Conservation (phyloP, 2,113 vertebrate genomes). For the Syngnathus floridae region DNA sequence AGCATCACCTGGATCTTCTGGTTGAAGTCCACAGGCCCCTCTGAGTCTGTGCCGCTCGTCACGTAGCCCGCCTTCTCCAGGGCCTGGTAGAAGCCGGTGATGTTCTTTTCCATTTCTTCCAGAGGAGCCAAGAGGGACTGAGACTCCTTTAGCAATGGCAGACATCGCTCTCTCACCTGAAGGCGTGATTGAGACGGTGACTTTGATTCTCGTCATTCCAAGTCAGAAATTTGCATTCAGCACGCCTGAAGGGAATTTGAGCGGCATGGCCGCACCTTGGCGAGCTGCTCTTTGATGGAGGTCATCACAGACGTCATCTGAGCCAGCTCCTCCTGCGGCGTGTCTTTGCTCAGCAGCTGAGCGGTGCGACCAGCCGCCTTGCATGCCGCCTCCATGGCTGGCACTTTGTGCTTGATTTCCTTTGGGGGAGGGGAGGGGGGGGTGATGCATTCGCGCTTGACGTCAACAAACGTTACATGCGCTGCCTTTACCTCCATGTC, state of each 20-base stretch:
- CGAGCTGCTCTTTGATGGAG: conserved; percentile 82
- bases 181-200: not conserved
- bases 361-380: conserved; percentile 81
- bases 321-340: conserved; percentile 78
- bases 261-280: conserved; percentile 70
- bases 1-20: conserved; percentile 85
- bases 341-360: conserved; percentile 87
- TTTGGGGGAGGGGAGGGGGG: conserved; percentile 39
- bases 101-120: conserved; percentile 90
- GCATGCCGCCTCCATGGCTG: conserved; percentile 85
- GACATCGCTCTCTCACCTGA: conserved; percentile 80
- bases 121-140: conserved; percentile 78
- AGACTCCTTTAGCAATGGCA: conserved; percentile 80
- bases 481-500: conserved; percentile 79
- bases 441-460: not conserved
- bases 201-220: too few species aligned
- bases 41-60: conserved; percentile 73
- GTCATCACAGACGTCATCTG: conserved; percentile 80
- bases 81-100: conserved; percentile 86
- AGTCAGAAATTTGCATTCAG: not conserved
- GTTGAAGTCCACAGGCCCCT: conserved; percentile 81
- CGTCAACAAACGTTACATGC: too few species aligned
- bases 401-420: conserved; percentile 87
- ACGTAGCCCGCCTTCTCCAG: conserved; percentile 84
- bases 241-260: not conserved